Conservation (phyloP, 2,888 invertebrate species). For the Eueremaeus valkanovi region DNA sequence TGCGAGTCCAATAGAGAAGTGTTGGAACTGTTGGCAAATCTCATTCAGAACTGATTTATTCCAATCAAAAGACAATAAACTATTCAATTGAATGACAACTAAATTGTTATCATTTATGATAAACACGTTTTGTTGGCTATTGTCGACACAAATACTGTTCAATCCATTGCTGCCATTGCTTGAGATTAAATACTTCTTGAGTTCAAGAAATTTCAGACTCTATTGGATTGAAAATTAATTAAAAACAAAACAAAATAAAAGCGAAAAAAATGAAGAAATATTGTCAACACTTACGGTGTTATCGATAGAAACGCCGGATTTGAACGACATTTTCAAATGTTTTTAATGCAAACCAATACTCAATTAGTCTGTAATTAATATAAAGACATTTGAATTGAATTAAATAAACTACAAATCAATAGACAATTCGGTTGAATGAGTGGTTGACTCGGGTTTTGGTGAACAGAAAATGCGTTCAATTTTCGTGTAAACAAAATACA, state of each 20-base stretch:
- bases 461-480: constrained; percentile 10
- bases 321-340: constrained; percentile 25
- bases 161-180: background rate
- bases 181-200: constrained; percentile 2
- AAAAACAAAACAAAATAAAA: background rate
- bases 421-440: background rate
- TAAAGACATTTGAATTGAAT: background rate
- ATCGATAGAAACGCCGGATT: background rate
- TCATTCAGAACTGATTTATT: constrained; percentile 31
- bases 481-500: background rate
- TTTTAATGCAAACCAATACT: background rate
- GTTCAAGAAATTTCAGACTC: constrained; percentile 10
- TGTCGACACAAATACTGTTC: constrained; percentile 20
- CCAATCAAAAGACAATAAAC: constrained; percentile 33
- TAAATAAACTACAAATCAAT: background rate
- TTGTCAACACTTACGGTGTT: background rate
- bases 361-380: background rate
- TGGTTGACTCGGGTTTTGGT: background rate
- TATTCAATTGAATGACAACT: background rate
- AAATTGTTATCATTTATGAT: constrained; percentile 16
- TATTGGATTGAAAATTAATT: background rate
- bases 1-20: background rate
- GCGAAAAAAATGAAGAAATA: background rate
- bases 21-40: background rate
- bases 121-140: constrained; percentile 18